phyloP scores from a whole-genome alignment of 2,797 vertebrate genomes.

The Paratrypauchen microcephalus region DNA sequence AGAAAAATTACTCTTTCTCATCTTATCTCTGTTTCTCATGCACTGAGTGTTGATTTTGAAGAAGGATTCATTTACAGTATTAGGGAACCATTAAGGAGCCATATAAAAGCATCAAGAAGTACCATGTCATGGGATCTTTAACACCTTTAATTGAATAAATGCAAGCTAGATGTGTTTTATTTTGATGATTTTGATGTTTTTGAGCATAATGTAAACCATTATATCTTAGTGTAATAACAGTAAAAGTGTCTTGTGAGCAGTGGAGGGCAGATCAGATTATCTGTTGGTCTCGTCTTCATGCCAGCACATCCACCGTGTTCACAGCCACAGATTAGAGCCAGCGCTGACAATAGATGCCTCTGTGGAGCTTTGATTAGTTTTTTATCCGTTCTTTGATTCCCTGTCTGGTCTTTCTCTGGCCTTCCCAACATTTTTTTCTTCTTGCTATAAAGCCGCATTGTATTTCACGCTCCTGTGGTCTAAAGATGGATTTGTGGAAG shows the following conservation, averaged over 20 bases:
- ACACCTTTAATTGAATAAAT: too few relatives aligned
- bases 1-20: too few relatives aligned
- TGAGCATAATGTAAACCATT: not conserved
- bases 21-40: too few relatives aligned
- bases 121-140: too few relatives aligned
- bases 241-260: not conserved
- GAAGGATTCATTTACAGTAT: too few relatives aligned
- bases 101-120: too few relatives aligned
- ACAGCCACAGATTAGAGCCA: conserved; percentile 40
- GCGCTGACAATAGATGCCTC: conserved; percentile 38
- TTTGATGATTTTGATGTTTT: not conserved
- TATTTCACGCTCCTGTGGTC: not conserved
- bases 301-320: conserved; percentile 49
- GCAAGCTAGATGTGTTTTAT: too few relatives aligned
- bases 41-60: too few relatives aligned
- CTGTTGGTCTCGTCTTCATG: conserved; percentile 34
- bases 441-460: conserved; percentile 7
- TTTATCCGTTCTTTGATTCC: conserved; percentile 26
- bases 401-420: conserved; percentile 3
- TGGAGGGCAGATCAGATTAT: not conserved
- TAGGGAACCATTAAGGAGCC: too few relatives aligned
- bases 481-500: conserved; percentile 2
- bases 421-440: conserved; percentile 5
- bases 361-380: conserved; percentile 46
- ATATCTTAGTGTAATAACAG: not conserved